Base-by-base conservation (phyloP, 2,797 vertebrate species). In the Thalassophryne amazonica region DNA sequence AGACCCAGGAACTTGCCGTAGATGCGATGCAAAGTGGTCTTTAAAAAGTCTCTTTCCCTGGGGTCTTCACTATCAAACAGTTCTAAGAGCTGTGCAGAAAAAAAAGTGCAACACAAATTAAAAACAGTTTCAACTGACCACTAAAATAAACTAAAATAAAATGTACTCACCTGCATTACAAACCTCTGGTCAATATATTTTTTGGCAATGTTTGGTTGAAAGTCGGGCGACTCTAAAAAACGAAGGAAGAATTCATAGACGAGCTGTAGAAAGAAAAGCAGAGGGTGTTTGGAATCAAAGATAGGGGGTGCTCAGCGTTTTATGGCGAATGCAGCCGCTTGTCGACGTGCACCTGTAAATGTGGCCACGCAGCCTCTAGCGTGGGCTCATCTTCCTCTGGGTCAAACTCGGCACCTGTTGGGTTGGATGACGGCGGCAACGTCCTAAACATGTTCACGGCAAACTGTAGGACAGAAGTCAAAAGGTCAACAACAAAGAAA, bases 121-220 rank as follows among this genome's bases (percentile, higher is more conserved):
- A 15, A 2, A 10, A 11, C 2, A n/a, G 23, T 38, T 5, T 4
- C 2, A 13, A 34, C 10, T 2, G 11, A 33, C 4, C 2, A 37
- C 1, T 19, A 37, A 19, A 46, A 41, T 8, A 14, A 31, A 16
- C 31, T 5, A 36, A 8, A 8, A 21, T 11, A 5, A 2, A 1
- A n/a, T 14, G 7, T 7, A n/a, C 55, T 90, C 83, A 99, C 97
- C 96, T 98, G 96, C 89, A 99, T 91, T 86, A 99, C 96, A 93
- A 95, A 99, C 85, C 92, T 98, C 93, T 99, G 96, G 90, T 99
- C 97, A 60, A 99, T 99, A 77, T 99, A 99, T 83, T 99, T 99
- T 93, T 99, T 99, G 75, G 97, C 97, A 91, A 95, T 90, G 89
- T 99, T 99, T 76, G 96, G 96, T 78, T 99, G 97, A 88, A 99